Evolutionary conservation across 2,797 vertebrate genomes (phyloP).

Genomic region (Pseudochaenichthys georgianus): DNA sequence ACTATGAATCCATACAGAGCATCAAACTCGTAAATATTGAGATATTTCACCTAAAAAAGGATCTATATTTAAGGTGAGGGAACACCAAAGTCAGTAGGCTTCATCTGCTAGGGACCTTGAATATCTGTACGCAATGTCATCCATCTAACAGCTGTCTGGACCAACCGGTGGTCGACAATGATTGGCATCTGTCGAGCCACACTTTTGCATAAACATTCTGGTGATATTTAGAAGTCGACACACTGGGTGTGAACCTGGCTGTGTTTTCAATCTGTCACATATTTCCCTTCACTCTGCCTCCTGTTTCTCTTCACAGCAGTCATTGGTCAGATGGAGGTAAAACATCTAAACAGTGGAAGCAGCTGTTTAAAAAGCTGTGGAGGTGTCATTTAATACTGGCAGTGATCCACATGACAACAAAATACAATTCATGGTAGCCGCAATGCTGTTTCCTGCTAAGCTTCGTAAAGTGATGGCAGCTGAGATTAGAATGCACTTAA

Average conservation of each 20-base stretch:
- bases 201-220: not conserved
- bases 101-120: not conserved
- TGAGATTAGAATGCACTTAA: constrained; percentile 1
- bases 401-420: constrained; percentile 18
- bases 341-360: constrained; percentile 8
- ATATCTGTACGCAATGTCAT: not conserved
- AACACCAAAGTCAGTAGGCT: not conserved
- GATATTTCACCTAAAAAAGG: not conserved
- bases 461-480: constrained; percentile 7
- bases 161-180: not conserved
- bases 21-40: not conserved
- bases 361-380: constrained; percentile 37
- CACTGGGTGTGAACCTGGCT: constrained; percentile 1
- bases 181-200: not conserved
- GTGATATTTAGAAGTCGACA: not conserved
- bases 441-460: constrained; percentile 13
- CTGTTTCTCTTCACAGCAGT: not conserved
- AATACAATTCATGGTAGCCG: constrained; percentile 21
- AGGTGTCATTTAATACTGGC: constrained; percentile 35
- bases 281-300: not conserved
- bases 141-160: not conserved
- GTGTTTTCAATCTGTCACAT: constrained; percentile 25
- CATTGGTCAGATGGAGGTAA: constrained; percentile 31
- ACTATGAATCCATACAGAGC: not conserved
- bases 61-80: not conserved